phyloP scores from a whole-genome alignment of 2,888 invertebrate genomes.

The Hydroisotoma schaefferi region DNA sequence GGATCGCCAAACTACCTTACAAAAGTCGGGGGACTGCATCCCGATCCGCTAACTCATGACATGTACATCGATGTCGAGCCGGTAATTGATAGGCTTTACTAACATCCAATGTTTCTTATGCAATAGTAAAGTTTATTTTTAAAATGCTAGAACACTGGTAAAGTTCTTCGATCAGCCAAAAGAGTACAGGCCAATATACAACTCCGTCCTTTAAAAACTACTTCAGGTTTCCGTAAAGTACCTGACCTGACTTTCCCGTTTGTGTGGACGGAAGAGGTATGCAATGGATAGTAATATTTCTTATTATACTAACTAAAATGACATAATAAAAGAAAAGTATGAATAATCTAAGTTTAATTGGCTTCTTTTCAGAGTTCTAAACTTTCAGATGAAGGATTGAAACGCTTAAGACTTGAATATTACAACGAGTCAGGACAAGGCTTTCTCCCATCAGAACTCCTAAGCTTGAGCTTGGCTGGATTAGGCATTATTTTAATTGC shows the following conservation, averaged over 20 bases:
- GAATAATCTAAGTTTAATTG: too few species aligned
- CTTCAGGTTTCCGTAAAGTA: conserved; percentile 8
- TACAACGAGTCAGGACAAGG: too few species aligned
- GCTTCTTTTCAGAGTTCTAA: too few species aligned
- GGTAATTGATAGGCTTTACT: background rate
- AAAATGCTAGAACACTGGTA: conserved; percentile 8
- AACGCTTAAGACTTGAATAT: too few species aligned
- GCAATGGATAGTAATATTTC: too few species aligned
- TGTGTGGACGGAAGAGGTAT: conserved; percentile 14
- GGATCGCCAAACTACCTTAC: conserved; percentile 1
- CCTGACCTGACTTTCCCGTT: conserved; percentile 6
- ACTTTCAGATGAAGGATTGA: too few species aligned
- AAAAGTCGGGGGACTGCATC: conserved; percentile 5
- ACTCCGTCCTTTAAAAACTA: conserved; percentile 2
- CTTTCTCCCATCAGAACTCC: too few species aligned
- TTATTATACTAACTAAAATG: too few species aligned
- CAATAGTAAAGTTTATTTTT: too few species aligned
- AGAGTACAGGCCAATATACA: conserved; percentile 11
- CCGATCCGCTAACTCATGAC: conserved; percentile 1
- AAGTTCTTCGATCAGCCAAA: background rate
- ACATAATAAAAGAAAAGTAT: too few species aligned
- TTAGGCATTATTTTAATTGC: too few species aligned
- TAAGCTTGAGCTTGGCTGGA: too few species aligned
- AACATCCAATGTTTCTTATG: background rate
- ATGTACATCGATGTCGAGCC: conserved; percentile 13